Percentiles rank a stretch among this genome's conserved stretches.
Evolutionary conservation across 2,888 invertebrate species (phyloP).

Genomic region (Tipula unca): DNA sequence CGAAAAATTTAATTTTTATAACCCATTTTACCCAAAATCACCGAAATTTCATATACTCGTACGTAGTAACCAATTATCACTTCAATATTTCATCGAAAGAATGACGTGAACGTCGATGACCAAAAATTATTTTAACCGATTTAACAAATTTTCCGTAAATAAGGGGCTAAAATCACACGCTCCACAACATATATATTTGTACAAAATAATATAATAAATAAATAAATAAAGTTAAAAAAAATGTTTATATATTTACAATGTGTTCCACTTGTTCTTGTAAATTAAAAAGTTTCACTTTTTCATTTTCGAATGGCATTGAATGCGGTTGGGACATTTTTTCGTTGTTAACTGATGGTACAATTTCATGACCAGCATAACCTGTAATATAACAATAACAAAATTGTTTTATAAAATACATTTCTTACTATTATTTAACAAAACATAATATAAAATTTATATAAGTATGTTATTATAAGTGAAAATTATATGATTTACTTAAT

Average conservation of each 20-base stretch:
- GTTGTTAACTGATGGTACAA: neutral
- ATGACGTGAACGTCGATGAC: no score
- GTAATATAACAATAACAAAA: neutral
- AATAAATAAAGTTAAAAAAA: neutral
- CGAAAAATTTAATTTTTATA: neutral
- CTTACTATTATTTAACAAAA: slow-evolving; percentile 19
- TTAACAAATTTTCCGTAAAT: no score
- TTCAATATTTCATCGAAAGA: no score
- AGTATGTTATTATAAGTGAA: neutral
- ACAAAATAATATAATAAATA: neutral
- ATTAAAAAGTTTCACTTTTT: slow-evolving; percentile 8
- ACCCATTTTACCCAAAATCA: no score
- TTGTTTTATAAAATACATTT: neutral
- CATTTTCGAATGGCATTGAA: neutral
- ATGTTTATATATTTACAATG: neutral
- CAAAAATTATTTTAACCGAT: no score
- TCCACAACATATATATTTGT: no score
- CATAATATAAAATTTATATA: neutral
- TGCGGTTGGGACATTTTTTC: neutral
- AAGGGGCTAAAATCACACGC: no score
- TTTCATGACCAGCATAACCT: slow-evolving; percentile 16
- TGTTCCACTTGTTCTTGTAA: slow-evolving; percentile 15
- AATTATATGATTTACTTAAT: slow-evolving; percentile 15
- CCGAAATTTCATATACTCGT: no score
- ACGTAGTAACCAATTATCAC: no score